phyloP scores from a whole-genome alignment of 2,888 invertebrate genomes.

The Brachypalpus laphriformis region DNA sequence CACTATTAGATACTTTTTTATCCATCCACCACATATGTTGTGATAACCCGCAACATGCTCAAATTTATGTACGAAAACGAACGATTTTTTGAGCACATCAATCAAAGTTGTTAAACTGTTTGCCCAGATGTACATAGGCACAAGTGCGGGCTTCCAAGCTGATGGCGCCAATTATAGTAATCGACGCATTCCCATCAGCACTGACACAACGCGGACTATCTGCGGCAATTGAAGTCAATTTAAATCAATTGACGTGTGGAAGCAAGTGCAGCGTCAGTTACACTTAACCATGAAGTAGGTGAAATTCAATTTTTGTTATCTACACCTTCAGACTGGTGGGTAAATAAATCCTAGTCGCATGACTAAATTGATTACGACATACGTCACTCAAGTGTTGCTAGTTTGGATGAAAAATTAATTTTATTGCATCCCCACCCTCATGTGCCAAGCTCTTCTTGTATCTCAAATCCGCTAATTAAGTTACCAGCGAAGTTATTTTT shows the following conservation, averaged over 20 bases:
- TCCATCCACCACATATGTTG: neutral
- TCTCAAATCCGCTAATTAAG: neutral
- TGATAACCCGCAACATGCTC: neutral
- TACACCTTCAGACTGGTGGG: slow-evolving; percentile 10
- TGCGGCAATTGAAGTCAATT: slow-evolving; percentile 59
- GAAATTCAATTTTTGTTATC: slow-evolving; percentile 34
- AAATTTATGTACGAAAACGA: slow-evolving; percentile 10
- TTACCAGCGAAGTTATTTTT: neutral
- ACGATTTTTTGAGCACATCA: slow-evolving; percentile 19
- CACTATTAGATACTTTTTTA: neutral
- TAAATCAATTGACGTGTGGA: slow-evolving; percentile 26
- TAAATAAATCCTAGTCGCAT: neutral
- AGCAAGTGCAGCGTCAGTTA: slow-evolving; percentile 24
- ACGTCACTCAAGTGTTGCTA: slow-evolving; percentile 15
- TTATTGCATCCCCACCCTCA: neutral
- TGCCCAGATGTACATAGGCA: slow-evolving; percentile 26
- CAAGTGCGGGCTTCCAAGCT: slow-evolving; percentile 18
- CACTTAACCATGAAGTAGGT: slow-evolving; percentile 27
- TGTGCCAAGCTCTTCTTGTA: neutral
- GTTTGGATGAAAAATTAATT: no score
- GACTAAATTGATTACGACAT: neutral
- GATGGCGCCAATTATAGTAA: slow-evolving; percentile 39
- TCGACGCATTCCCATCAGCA: slow-evolving; percentile 42
- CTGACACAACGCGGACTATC: neutral
- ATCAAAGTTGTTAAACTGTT: slow-evolving; percentile 35